Conservation (phyloP, 2,797 vertebrate species). For the Sciaenops ocellatus region DNA sequence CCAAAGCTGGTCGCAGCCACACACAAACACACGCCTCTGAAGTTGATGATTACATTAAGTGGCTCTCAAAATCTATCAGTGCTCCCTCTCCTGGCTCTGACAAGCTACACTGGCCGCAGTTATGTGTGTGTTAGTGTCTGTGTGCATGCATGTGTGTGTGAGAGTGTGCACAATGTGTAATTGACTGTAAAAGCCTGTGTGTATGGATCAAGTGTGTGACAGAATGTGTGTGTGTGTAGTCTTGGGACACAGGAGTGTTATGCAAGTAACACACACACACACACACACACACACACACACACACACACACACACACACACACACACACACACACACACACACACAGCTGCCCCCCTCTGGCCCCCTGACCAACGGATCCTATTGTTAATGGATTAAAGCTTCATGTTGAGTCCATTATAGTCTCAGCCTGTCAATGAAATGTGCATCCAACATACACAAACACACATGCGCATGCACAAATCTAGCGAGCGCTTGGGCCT, state of each 20-base stretch:
- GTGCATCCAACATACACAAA: slow-evolving; percentile 83
- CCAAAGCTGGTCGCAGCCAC: slow-evolving; percentile 62
- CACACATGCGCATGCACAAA: slow-evolving; percentile 76
- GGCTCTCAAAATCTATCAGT: slow-evolving; percentile 82
- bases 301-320: slow-evolving; percentile 34
- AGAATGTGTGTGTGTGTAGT: slow-evolving; percentile 32
- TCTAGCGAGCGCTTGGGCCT: slow-evolving; percentile 54
- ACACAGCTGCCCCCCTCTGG: slow-evolving; percentile 39
- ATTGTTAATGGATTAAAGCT: slow-evolving; percentile 86
- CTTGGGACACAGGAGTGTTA: too few species aligned
- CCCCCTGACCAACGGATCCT: slow-evolving; percentile 81
- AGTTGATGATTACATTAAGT: slow-evolving; percentile 83
- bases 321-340: slow-evolving; percentile 40
- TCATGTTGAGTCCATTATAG: slow-evolving; percentile 86
- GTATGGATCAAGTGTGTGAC: slow-evolving; percentile 65
- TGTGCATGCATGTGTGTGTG: slow-evolving; percentile 24
- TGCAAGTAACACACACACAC: background rate
- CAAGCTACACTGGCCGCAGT: slow-evolving; percentile 63
- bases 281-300: slow-evolving; percentile 47
- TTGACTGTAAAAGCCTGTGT: slow-evolving; percentile 79
- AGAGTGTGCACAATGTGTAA: slow-evolving; percentile 59
- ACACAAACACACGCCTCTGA: slow-evolving; percentile 72
- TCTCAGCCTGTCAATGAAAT: slow-evolving; percentile 85
- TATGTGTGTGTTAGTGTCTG: slow-evolving; percentile 33
- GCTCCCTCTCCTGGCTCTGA: slow-evolving; percentile 77